These are phyloP conservation scores for Esperia sulphurella DNA, from an alignment of 2,888 invertebrate species.

Conservation along the genomic window DNA sequence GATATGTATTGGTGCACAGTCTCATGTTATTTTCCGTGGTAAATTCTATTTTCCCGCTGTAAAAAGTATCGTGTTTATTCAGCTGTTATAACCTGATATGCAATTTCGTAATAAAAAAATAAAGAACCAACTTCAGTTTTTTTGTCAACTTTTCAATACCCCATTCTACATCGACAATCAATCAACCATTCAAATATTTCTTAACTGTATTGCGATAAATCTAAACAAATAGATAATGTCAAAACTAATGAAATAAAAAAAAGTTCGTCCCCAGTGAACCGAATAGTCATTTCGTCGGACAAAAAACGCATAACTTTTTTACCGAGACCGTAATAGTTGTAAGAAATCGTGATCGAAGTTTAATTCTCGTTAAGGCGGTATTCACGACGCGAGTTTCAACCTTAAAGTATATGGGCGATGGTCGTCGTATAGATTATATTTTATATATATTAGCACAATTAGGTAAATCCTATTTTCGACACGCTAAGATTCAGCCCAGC, in stretches of 20 bases:
- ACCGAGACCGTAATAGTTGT: slow-evolving; percentile 25
- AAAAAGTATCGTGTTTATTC: too few relatives aligned
- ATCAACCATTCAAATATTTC: not conserved
- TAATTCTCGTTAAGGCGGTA: slow-evolving; percentile 18
- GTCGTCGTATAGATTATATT: too few relatives aligned
- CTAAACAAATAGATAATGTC: slow-evolving; percentile 10
- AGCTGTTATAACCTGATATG: too few relatives aligned
- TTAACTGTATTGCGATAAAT: not conserved
- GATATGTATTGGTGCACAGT: too few relatives aligned
- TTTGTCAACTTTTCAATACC: not conserved
- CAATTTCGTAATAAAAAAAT: too few relatives aligned
- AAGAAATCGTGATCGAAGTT: slow-evolving; percentile 27
- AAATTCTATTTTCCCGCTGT: too few relatives aligned
- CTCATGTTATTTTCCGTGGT: too few relatives aligned
- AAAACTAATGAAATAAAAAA: slow-evolving; percentile 13
- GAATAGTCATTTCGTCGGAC: slow-evolving; percentile 20
- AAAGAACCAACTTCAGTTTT: not conserved
- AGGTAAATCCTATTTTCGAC: too few relatives aligned
- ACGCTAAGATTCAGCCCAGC: too few relatives aligned
- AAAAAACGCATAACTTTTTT: slow-evolving; percentile 32
- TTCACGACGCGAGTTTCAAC: too few relatives aligned
- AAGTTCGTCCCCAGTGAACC: slow-evolving; percentile 19
- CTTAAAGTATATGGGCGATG: too few relatives aligned
- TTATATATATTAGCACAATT: too few relatives aligned
- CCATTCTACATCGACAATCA: not conserved